A percentile compares a stretch with the other conserved stretches of the same genome.
These are phyloP conservation scores for Urophycis tenuis DNA, from an alignment of 2,797 vertebrate genomes.

Conservation along the genomic window DNA sequence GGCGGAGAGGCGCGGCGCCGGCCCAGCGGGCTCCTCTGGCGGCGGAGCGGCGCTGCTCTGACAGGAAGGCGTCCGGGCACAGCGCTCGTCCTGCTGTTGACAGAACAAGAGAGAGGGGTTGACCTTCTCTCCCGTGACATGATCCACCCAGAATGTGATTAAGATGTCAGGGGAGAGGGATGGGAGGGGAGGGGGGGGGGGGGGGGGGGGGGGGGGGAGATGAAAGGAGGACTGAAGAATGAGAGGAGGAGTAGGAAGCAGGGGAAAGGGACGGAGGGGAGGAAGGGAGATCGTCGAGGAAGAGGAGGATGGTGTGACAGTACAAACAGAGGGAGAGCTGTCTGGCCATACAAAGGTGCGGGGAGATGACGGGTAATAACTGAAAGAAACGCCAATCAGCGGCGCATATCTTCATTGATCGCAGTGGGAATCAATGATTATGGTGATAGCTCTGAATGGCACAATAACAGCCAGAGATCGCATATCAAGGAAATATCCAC, in stretches of 20 bases:
- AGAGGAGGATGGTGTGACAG: not conserved
- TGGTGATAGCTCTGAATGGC: constrained; percentile 54
- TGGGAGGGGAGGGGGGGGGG: not conserved
- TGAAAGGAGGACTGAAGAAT: not conserved
- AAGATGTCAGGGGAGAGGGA: not conserved
- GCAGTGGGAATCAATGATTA: constrained; percentile 64
- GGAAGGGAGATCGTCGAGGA: not conserved
- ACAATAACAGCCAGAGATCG: constrained; percentile 56
- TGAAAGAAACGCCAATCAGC: constrained; percentile 16
- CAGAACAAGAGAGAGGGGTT: not conserved
- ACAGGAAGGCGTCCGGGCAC: not conserved
- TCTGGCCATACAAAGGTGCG: not conserved
- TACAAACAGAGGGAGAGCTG: not conserved
- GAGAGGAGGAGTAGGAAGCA: not conserved
- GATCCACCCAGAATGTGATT: not conserved
- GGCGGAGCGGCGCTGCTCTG: not conserved
- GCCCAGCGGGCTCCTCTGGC: not conserved
- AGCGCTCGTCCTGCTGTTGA: not conserved
- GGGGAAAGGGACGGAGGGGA: not conserved
- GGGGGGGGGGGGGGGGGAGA: not conserved
- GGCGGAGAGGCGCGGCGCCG: too few species aligned
- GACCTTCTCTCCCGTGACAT: not conserved
- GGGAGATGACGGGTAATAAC: not conserved
- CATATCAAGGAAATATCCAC: not conserved
- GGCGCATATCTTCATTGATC: constrained; percentile 60